Evolutionary conservation across 2,113 vertebrate genomes (phyloP), one percentile per base, ranked within the genome.

Genomic region (Actinemys pallida): DNA sequence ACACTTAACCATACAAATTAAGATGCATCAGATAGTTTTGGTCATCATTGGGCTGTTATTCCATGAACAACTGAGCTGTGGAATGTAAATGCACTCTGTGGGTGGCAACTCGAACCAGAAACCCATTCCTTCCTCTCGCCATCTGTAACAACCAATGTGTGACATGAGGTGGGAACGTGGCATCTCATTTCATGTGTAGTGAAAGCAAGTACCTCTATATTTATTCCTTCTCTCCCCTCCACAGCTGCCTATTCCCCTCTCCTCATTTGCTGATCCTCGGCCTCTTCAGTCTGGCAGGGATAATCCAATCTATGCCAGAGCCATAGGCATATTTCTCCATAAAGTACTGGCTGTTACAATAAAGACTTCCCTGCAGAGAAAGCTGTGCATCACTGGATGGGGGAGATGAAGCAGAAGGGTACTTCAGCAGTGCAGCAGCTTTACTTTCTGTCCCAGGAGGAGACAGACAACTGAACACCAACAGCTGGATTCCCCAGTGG

Each of bases 101-200:
- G 81, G 31, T 4, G 2, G 96, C 93, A 95, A 96, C 94, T 93
- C 57, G 85, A 96, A 93, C 96, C 94, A 95, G 97, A 96, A 97
- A 97, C 96, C 89, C 97, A 97, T 95, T 93, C 96, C 96, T 94
- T 72, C 35, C 19, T 96, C 89, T 94, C 92, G 95, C 95, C 97
- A 97, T 96, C 96, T 97, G 97, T 92, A 97, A 91, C 1, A 25
- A 90, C 95, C 94, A 96, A 96, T 97, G 96, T 96, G 96, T 95
- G 95, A 96, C 97, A 97, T 4, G 8, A 96, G 93, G 96, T 97
- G 96, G 96, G 96, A 97, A 94, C 62, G 84, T 94, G 95, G 96
- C 96, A 96, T 95, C 96, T 96, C 91, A 95, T 96, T 96, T 96
- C 97, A 96, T 92, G 96, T 95, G 96, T 91, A 96, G 90, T 92